Percentiles rank a stretch among this genome's conserved stretches.
These are phyloP conservation scores for Tupaia tana DNA, from an alignment of 2,113 vertebrate species.

Conservation along the genomic window DNA sequence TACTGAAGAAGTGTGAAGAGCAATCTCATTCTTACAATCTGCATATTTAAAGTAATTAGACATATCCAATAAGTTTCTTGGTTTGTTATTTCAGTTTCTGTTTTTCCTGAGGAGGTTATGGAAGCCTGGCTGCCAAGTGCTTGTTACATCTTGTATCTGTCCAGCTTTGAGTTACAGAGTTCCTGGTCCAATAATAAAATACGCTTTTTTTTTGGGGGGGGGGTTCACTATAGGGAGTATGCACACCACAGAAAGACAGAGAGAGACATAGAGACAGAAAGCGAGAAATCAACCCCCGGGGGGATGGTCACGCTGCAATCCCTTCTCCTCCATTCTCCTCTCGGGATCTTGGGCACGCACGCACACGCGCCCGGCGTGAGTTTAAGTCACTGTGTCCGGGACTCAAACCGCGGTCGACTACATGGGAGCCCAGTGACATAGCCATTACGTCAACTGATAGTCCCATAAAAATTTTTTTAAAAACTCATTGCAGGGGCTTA, in stretches of 20 bases:
- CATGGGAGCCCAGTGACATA: no score
- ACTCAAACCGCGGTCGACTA: no score
- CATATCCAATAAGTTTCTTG: neutral
- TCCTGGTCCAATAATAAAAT: neutral
- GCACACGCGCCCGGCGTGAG: no score
- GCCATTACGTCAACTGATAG: no score
- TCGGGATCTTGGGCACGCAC: no score
- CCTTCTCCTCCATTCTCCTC: no score
- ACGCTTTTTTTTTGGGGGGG: neutral
- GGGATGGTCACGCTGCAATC: no score
- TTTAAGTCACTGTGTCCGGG: no score
- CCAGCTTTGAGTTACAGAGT: neutral
- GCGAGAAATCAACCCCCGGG: no score
- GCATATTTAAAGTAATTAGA: slow-evolving; percentile 35
- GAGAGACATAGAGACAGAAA: no score
- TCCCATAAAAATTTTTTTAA: neutral
- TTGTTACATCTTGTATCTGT: neutral
- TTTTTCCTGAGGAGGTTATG: neutral
- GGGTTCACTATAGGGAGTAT: neutral
- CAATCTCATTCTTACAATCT: slow-evolving; percentile 7
- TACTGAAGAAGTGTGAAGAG: slow-evolving; percentile 47
- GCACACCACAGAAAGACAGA: no score
- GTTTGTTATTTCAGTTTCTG: neutral
- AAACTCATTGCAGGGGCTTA: neutral
- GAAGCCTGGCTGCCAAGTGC: neutral